Evolutionary conservation across 2,888 invertebrate species (phyloP).

Genomic region (Heliconius ethilla): DNA sequence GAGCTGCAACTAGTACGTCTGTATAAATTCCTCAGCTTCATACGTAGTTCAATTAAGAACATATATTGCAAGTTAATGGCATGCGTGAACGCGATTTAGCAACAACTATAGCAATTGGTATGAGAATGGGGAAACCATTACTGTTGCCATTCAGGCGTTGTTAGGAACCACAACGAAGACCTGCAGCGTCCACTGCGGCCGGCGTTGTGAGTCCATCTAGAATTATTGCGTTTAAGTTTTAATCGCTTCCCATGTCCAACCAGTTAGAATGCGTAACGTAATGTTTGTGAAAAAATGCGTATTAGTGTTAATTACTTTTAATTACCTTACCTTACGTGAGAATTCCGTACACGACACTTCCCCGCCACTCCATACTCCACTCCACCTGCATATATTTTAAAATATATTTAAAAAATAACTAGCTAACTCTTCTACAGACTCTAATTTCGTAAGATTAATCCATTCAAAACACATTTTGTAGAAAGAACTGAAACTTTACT

Average conservation of each 20-base stretch:
- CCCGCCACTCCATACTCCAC: not conserved
- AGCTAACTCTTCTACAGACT: not conserved
- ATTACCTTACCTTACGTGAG: not conserved
- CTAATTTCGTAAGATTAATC: not conserved
- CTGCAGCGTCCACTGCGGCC: too few species aligned
- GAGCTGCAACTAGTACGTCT: not conserved
- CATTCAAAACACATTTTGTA: not conserved
- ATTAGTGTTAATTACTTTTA: not conserved
- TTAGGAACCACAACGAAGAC: too few species aligned
- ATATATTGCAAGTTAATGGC: not conserved
- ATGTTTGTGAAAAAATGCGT: too few species aligned
- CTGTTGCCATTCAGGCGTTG: not conserved
- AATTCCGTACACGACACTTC: not conserved
- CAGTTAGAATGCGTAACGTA: too few species aligned
- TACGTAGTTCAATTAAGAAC: not conserved
- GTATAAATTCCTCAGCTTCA: not conserved
- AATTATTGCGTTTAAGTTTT: too few species aligned
- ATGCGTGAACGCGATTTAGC: not conserved
- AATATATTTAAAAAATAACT: too few species aligned
- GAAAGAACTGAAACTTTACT: not conserved
- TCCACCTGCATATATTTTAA: too few species aligned
- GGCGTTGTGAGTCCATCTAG: too few species aligned
- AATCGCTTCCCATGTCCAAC: too few species aligned
- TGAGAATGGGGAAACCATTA: slow-evolving; percentile 9
- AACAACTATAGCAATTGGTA: slow-evolving; percentile 1